Evolutionary conservation across 1,140 invertebrate genomes (phyloP), one percentile per base, ranked within the genome.

Genomic region (Hestina assimilis): DNA sequence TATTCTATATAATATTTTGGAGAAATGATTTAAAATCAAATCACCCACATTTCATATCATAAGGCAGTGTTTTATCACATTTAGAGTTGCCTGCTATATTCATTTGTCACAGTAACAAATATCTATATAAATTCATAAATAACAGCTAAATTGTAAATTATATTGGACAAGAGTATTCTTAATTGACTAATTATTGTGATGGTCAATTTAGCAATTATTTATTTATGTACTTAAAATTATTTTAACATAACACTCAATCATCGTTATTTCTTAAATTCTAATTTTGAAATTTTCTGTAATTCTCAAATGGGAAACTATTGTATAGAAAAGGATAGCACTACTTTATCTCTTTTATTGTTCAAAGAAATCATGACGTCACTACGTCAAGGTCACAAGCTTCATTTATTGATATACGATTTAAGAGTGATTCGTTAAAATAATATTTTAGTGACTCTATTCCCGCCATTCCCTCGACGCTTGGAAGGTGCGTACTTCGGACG

Each of bases 401-500:
- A n/a, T n/a, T n/a, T n/a, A n/a, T n/a, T n/a, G n/a, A n/a, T n/a
- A n/a, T n/a, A n/a, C n/a, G n/a, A n/a, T n/a, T n/a, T n/a, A n/a
- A n/a, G n/a, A n/a, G n/a, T 48, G 29, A 12, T 21, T 48, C 7
- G 21, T 48, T 28, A 33, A 35, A 21, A 17, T 33, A 11, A 15
- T 7, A 14, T 1, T 35, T 60, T 43, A 19, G 24, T 0, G 41
- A 43, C 4, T 4, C 24, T 79, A 87, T 55, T 85, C 77, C 14
- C 82, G 74, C 88, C 88, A 89, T 50, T 85, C 85, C 29, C 86
- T 78, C 1, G 79, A 73, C 0, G 88, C 86, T 61, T 89, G 88
- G 79, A 89, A 89, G 8, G 88, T 89, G 45, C 87, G 72, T 0
- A 89, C 84, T 79, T 89, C 88, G 11, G 86, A 86, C n/a, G 85